Percentiles rank a stretch among this genome's conserved stretches.
Conservation (phyloP, 2,797 vertebrate genomes). For the Cynodonichthys magdalenae region DNA sequence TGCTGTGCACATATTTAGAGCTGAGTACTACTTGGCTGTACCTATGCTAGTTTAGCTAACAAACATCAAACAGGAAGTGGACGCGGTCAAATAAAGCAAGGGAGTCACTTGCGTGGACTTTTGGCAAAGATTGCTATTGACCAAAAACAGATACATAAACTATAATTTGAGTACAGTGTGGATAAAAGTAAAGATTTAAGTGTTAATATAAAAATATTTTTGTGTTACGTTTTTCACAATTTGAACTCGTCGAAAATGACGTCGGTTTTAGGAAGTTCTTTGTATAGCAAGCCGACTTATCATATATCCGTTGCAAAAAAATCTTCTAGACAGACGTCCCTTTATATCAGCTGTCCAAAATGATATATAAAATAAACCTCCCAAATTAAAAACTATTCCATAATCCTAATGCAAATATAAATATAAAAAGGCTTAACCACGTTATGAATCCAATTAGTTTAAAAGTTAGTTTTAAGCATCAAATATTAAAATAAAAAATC, state of each 20-base stretch:
- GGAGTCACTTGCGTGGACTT: slow-evolving; percentile 50
- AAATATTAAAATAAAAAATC: no score
- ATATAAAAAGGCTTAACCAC: no score
- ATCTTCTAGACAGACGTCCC: neutral
- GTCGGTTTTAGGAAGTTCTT: slow-evolving; percentile 74
- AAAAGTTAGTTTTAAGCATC: no score
- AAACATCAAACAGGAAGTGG: slow-evolving; percentile 43
- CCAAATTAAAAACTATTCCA: no score
- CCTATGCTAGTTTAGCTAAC: slow-evolving; percentile 12
- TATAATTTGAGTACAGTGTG: accelerated
- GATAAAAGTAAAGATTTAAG: neutral
- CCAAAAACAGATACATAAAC: neutral
- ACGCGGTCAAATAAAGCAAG: neutral
- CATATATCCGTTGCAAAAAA: neutral
- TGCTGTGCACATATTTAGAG: neutral
- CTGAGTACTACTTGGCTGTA: neutral
- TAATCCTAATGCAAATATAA: no score
- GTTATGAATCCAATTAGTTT: no score
- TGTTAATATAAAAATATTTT: neutral
- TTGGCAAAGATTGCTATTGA: slow-evolving; percentile 31
- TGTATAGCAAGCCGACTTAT: neutral
- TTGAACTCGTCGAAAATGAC: slow-evolving; percentile 69
- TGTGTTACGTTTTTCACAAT: neutral
- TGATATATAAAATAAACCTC: no score
- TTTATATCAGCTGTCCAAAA: no score